Evolutionary conservation across 2,797 vertebrate species (phyloP).

Genomic region (Limnodromus scolopaceus): DNA sequence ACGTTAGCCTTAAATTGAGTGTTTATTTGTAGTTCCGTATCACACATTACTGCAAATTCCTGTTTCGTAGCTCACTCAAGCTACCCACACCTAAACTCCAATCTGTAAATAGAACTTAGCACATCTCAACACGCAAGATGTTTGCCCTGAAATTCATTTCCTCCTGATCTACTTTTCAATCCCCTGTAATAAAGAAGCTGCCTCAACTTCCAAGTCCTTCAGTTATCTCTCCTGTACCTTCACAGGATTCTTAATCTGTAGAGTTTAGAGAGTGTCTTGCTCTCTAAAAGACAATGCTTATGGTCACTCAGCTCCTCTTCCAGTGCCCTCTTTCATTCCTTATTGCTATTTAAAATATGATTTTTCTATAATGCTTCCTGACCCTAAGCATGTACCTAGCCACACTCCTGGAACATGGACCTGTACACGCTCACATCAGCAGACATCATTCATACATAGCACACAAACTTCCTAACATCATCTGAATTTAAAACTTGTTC

Average conservation of each 20-base stretch:
- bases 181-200: neutral
- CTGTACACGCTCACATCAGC: neutral
- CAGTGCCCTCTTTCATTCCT: neutral
- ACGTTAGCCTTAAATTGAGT: neutral
- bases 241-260: neutral
- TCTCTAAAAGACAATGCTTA: neutral
- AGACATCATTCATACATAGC: neutral
- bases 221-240: neutral
- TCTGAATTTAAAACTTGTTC: neutral
- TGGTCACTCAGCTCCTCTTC: neutral
- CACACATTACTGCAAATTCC: neutral
- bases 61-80: neutral
- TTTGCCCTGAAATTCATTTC: neutral
- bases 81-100: neutral
- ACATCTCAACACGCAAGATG: neutral
- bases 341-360: neutral
- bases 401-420: neutral
- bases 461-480: neutral
- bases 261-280: neutral
- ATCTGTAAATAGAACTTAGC: neutral
- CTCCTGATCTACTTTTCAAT: neutral
- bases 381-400: neutral
- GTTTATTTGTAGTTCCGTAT: neutral
- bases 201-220: neutral
- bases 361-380: neutral